A percentile compares a stretch with the other conserved stretches of the same genome.
Evolutionary conservation across 2,113 vertebrate species (phyloP).

Genomic region (Agelaius phoeniceus): DNA sequence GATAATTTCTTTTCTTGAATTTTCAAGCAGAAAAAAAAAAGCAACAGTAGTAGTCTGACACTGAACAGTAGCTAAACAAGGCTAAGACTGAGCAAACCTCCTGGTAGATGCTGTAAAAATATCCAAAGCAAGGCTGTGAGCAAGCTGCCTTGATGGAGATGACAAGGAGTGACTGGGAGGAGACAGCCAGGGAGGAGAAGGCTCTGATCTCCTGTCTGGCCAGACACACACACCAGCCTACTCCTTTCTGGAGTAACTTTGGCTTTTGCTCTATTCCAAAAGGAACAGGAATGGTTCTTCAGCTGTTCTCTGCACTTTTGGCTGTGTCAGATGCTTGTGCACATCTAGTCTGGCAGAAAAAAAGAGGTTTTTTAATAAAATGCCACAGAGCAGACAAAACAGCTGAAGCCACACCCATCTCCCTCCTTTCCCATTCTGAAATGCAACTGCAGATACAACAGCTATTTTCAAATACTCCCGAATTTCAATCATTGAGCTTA

Average conservation of each 20-base stretch:
- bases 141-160: too few species aligned
- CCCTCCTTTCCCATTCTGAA: not conserved
- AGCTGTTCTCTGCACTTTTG: not conserved
- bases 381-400: not conserved
- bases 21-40: not conserved
- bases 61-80: not conserved
- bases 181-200: not conserved
- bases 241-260: not conserved
- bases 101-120: not conserved
- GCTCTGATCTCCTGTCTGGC: not conserved
- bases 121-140: not conserved
- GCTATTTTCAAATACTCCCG: not conserved
- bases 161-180: not conserved
- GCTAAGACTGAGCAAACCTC: not conserved
- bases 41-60: not conserved
- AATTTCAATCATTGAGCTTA: not conserved
- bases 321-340: not conserved
- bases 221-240: not conserved
- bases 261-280: not conserved
- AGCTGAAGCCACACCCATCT: not conserved
- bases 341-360: not conserved
- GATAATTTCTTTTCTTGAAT: fast-evolving
- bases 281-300: not conserved
- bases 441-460: not conserved
- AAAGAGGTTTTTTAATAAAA: not conserved